Percentiles rank a stretch among this genome's conserved stretches.
Conservation (phyloP, 2,888 invertebrate genomes). For the Diaprepes abbreviatus region DNA sequence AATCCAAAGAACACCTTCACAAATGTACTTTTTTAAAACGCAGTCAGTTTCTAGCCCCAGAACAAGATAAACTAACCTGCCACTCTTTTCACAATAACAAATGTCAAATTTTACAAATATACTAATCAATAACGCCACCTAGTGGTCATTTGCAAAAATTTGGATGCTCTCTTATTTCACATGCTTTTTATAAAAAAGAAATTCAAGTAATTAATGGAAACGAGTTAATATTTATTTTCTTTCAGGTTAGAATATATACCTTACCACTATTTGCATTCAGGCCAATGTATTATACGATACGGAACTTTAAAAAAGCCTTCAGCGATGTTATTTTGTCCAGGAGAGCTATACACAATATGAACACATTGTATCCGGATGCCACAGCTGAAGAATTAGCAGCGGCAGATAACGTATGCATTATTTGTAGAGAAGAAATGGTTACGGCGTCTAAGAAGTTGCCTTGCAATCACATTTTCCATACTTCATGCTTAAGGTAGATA, state of each 20-base stretch:
- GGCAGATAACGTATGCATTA: constrained; percentile 98
- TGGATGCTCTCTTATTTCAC: no score
- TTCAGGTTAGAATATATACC: constrained; percentile 80
- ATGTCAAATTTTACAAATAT: no score
- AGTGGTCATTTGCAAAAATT: no score
- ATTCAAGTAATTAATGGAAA: no score
- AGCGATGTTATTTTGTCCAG: constrained; percentile 97
- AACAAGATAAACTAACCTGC: no score
- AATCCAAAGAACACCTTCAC: no score
- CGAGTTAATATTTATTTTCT: background rate
- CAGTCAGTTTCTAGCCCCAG: no score
- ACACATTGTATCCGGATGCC: constrained; percentile 96
- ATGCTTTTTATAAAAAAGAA: no score
- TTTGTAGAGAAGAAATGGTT: constrained; percentile 87
- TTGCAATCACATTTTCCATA: constrained; percentile 99
- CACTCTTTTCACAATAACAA: no score
- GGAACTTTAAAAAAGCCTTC: constrained; percentile 97
- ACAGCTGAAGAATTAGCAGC: constrained; percentile 91
- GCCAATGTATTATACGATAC: constrained; percentile 99
- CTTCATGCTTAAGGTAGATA: constrained; percentile 85
- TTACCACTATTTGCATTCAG: constrained; percentile 98
- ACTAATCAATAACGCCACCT: no score
- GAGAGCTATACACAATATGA: constrained; percentile 97
- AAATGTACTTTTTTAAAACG: no score
- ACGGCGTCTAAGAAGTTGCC: constrained; percentile 94